Evolutionary conservation across 2,888 invertebrate species (phyloP).

Genomic region (Asteroscopus sphinx): DNA sequence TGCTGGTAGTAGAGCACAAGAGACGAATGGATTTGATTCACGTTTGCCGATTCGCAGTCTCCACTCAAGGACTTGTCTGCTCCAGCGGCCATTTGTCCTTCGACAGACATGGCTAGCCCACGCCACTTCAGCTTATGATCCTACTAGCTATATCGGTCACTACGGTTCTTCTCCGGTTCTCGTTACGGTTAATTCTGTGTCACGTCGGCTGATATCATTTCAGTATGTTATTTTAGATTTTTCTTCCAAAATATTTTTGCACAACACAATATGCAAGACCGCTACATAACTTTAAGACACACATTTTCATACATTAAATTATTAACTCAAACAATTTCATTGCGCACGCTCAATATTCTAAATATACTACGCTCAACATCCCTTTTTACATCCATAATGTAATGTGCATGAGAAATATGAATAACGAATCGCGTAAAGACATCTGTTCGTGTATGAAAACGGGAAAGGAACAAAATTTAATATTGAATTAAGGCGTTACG

Average conservation of each 20-base stretch:
- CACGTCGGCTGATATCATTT: background rate
- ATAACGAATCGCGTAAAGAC: slow-evolving; percentile 85
- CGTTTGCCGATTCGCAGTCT: no score
- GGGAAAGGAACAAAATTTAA: slow-evolving; percentile 85
- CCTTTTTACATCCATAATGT: slow-evolving; percentile 65
- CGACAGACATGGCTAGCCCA: no score
- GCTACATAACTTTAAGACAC: background rate
- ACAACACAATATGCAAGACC: no score
- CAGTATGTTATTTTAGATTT: background rate
- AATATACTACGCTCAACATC: slow-evolving; percentile 45
- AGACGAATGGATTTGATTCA: no score
- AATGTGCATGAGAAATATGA: slow-evolving; percentile 82
- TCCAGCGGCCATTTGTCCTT: no score
- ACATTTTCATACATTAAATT: slow-evolving; percentile 31
- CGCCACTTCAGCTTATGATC: no score
- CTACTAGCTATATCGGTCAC: no score
- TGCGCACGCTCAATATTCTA: slow-evolving; percentile 53
- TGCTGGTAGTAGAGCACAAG: no score
- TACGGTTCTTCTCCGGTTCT: no score
- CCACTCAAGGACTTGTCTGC: no score
- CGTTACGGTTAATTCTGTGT: no score
- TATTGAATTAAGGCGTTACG: slow-evolving; percentile 89
- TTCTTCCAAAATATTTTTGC: background rate
- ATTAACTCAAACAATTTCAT: slow-evolving; percentile 55
- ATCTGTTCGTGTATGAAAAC: slow-evolving; percentile 79